Evolutionary conservation across 2,888 invertebrate genomes (phyloP).

Genomic region (Scaeva pyrastri): DNA sequence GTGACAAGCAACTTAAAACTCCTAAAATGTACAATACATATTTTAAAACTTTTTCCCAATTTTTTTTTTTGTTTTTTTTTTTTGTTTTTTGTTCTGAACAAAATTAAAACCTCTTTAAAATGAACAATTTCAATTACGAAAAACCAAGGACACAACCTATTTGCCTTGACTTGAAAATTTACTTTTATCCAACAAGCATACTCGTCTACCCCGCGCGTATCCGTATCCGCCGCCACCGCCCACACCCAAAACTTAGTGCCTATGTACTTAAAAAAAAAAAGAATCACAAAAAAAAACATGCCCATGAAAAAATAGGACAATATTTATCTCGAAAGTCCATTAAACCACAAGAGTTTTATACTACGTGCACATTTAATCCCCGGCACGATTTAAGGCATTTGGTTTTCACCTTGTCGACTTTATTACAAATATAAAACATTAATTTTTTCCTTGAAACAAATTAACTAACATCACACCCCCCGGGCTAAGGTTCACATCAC

Average conservation of each 20-base stretch:
- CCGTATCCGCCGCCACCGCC: too few relatives aligned
- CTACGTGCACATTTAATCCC: conserved; percentile 43
- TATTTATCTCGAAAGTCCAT: conserved; percentile 48
- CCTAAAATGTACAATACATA: neutral
- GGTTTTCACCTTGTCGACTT: conserved; percentile 30
- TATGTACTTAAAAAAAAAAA: conserved; percentile 7
- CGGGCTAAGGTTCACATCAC: conserved; percentile 58
- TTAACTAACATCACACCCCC: conserved; percentile 53
- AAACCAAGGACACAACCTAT: conserved; percentile 24
- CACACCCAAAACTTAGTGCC: conserved; percentile 7
- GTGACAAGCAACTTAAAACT: conserved; percentile 1
- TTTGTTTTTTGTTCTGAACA: neutral
- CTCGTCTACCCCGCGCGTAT: neutral
- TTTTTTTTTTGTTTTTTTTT: too few relatives aligned
- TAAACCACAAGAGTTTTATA: conserved; percentile 43
- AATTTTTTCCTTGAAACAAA: conserved; percentile 59
- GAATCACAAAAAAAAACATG: neutral
- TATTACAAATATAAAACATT: conserved; percentile 54
- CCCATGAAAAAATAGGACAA: conserved; percentile 28
- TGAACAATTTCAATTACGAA: conserved; percentile 23
- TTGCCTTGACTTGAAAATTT: conserved; percentile 28
- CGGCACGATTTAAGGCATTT: conserved; percentile 43
- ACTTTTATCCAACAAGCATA: neutral
- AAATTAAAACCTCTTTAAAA: conserved; percentile 29
- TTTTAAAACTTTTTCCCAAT: neutral